These are phyloP conservation scores for Sarcoramphus papa DNA, from an alignment of 2,797 vertebrate genomes.

Conservation along the genomic window DNA sequence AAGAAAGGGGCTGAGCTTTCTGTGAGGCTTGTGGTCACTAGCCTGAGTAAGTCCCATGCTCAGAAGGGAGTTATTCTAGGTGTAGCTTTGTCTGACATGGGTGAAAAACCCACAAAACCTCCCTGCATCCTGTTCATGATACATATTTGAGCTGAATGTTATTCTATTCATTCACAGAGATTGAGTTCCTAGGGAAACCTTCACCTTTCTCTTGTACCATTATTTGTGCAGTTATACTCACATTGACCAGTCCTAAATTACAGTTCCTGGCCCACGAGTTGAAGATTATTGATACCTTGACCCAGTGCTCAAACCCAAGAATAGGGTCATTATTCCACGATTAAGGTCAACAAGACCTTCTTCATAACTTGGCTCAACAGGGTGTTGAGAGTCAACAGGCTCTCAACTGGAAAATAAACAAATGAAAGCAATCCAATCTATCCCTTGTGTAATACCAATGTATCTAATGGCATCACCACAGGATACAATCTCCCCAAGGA, in stretches of 20 bases:
- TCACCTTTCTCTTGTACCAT: background rate
- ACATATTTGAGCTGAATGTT: background rate
- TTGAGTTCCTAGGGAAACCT: slow-evolving; percentile 39
- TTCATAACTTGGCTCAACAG: background rate
- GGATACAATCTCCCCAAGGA: background rate
- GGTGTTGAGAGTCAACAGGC: background rate
- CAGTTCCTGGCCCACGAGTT: background rate
- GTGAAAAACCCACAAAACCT: background rate
- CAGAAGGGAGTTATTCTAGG: background rate
- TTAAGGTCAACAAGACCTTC: background rate
- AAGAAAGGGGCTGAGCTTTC: background rate
- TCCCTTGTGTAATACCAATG: background rate
- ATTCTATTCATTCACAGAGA: background rate
- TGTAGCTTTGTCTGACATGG: background rate
- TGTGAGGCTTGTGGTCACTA: background rate
- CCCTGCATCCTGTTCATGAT: background rate
- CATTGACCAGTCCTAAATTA: background rate
- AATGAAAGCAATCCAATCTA: background rate
- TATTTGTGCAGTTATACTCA: background rate
- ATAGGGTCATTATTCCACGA: background rate
- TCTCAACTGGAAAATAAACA: background rate
- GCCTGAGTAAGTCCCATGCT: background rate
- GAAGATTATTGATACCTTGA: background rate
- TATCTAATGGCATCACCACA: background rate
- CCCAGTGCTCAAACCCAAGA: background rate